These are phyloP conservation scores for Pentalonia nigronervosa DNA, from an alignment of 1,140 invertebrate genomes.

Conservation along the genomic window DNA sequence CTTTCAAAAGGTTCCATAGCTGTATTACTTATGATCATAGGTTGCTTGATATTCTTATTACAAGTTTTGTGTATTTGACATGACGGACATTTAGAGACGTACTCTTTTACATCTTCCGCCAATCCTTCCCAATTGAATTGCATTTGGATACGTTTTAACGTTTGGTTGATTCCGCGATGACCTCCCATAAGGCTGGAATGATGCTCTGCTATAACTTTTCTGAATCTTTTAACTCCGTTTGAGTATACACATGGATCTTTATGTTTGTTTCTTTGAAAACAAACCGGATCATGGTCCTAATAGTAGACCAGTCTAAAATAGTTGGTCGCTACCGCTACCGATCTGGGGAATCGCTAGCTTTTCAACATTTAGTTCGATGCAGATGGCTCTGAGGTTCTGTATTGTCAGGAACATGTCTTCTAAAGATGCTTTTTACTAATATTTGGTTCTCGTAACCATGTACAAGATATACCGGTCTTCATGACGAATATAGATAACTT, in stretches of 20 bases:
- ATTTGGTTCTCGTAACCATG: no score
- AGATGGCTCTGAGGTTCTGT: not conserved
- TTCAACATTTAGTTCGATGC: not conserved
- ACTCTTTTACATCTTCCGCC: conserved; percentile 33
- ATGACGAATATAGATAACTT: not conserved
- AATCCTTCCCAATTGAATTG: conserved; percentile 58
- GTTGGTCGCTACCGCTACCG: not conserved
- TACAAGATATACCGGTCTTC: not conserved
- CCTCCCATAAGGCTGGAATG: conserved; percentile 10
- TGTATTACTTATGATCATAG: conserved; percentile 59
- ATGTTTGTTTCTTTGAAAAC: not conserved
- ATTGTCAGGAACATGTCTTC: not conserved
- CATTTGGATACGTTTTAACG: no score
- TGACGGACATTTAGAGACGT: conserved; percentile 40
- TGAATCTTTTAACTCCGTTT: not conserved
- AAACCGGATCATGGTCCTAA: not conserved
- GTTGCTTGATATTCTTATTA: conserved; percentile 42
- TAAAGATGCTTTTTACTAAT: not conserved
- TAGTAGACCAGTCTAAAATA: not conserved
- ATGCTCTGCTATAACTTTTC: conserved; percentile 15
- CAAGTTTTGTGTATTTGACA: conserved; percentile 58
- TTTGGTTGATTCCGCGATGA: no score
- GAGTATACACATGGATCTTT: not conserved
- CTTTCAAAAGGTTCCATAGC: not conserved
- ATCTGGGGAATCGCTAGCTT: not conserved